phyloP scores from a whole-genome alignment of 2,888 invertebrate genomes.

The Dascillus cervinus region DNA sequence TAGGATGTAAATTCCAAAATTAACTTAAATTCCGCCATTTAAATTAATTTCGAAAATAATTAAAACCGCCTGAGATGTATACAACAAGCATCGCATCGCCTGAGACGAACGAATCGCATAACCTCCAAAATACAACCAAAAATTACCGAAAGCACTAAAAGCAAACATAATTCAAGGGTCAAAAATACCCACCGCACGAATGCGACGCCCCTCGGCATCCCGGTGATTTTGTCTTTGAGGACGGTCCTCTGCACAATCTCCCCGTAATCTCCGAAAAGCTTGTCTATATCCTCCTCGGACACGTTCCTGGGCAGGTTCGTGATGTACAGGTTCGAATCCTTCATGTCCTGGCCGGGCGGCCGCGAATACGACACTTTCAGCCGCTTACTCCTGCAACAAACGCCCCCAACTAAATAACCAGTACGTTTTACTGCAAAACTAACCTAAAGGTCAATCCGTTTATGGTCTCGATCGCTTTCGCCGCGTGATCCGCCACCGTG shows the following conservation, averaged over 20 bases:
- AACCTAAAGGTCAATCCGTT: slow-evolving; percentile 56
- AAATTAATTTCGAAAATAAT: no score
- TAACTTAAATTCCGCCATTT: no score
- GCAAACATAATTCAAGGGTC: no score
- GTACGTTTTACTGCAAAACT: no score
- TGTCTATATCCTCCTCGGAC: slow-evolving; percentile 75
- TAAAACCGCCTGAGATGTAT: no score
- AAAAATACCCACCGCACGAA: slow-evolving; percentile 82
- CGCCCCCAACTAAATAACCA: slow-evolving; percentile 2
- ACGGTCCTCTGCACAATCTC: slow-evolving; percentile 89
- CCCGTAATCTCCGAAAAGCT: slow-evolving; percentile 81
- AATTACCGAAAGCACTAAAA: no score
- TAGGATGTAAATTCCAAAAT: no score
- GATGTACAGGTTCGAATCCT: slow-evolving; percentile 90
- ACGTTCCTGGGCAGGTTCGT: slow-evolving; percentile 84
- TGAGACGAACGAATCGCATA: no score
- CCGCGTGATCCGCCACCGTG: slow-evolving; percentile 75
- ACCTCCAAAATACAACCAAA: no score
- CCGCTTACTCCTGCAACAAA: slow-evolving; percentile 68
- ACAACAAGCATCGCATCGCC: no score
- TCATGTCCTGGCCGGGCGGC: slow-evolving; percentile 85
- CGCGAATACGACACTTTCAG: slow-evolving; percentile 91
- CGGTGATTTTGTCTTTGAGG: slow-evolving; percentile 80
- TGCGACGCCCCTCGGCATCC: slow-evolving; percentile 82
- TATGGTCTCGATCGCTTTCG: slow-evolving; percentile 75